phyloP scores from a whole-genome alignment of 2,113 vertebrate species.

The Phalacrocorax brasilianus region DNA sequence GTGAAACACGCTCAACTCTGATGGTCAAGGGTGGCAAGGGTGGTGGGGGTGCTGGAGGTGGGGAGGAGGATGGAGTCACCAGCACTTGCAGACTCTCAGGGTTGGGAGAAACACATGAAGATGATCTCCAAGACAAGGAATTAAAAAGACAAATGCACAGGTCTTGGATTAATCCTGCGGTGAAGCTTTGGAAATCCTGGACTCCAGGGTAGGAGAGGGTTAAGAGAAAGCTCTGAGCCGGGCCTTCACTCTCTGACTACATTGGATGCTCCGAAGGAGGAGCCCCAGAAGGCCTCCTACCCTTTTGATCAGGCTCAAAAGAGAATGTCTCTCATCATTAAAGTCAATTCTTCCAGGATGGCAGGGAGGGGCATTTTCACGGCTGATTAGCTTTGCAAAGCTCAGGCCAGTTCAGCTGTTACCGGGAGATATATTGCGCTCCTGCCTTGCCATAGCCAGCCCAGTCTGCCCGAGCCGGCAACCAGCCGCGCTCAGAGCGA shows the following conservation, averaged over 20 bases:
- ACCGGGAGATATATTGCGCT: neutral
- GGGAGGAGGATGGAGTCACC: neutral
- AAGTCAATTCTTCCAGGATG: conserved; percentile 31
- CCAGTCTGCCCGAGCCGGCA: neutral
- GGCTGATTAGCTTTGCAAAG: conserved; percentile 24
- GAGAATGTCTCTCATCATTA: conserved; percentile 27
- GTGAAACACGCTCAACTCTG: neutral
- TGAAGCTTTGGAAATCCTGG: neutral
- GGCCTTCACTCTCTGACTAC: neutral
- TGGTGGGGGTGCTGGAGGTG: neutral
- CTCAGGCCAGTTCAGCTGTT: neutral
- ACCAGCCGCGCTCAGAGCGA: neutral
- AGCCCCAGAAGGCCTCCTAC: neutral
- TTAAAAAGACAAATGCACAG: neutral
- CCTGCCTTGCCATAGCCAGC: neutral
- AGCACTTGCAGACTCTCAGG: neutral
- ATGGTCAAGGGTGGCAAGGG: neutral
- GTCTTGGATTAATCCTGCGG: neutral
- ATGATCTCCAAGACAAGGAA: neutral
- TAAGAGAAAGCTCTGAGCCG: neutral
- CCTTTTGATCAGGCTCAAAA: neutral
- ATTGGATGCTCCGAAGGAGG: neutral
- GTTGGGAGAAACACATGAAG: neutral
- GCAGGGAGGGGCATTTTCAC: conserved; percentile 34
- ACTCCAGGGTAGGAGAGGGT: neutral